Conservation (phyloP, 2,797 vertebrate genomes). For the Aldrovandia affinis region DNA sequence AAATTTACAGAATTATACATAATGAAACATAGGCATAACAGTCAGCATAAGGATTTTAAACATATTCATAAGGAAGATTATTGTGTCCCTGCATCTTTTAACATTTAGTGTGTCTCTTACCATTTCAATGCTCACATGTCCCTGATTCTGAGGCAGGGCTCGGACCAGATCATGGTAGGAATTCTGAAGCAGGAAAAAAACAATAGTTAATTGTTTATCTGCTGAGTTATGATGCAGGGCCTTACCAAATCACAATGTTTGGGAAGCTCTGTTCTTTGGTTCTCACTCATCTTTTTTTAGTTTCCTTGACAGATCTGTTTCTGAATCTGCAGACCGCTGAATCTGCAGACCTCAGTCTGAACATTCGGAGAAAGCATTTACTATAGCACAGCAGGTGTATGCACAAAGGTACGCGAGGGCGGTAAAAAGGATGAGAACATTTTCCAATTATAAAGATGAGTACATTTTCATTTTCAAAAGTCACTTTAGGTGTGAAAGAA, state of each 20-base stretch:
- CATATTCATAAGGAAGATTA: neutral
- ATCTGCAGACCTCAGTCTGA: neutral
- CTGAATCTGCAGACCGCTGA: neutral
- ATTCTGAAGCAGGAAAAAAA: slow-evolving; percentile 17
- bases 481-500: too few relatives aligned
- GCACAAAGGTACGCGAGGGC: neutral
- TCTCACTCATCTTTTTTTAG: neutral
- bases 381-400: too few relatives aligned
- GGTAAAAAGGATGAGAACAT: too few relatives aligned
- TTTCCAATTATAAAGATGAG: too few relatives aligned
- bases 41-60: neutral
- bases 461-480: too few relatives aligned
- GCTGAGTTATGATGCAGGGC: neutral
- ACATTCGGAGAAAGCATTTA: neutral
- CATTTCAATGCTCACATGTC: slow-evolving; percentile 37
- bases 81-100: neutral
- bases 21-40: neutral
- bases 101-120: slow-evolving; percentile 5
- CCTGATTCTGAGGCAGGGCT: slow-evolving; percentile 18
- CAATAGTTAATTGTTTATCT: neutral
- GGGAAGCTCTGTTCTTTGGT: neutral
- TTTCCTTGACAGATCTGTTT: neutral
- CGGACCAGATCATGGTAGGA: neutral
- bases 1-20: too few relatives aligned
- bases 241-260: neutral